These are phyloP conservation scores for Sphaeridia pumilis DNA, from an alignment of 2,888 invertebrate genomes.

Conservation along the genomic window DNA sequence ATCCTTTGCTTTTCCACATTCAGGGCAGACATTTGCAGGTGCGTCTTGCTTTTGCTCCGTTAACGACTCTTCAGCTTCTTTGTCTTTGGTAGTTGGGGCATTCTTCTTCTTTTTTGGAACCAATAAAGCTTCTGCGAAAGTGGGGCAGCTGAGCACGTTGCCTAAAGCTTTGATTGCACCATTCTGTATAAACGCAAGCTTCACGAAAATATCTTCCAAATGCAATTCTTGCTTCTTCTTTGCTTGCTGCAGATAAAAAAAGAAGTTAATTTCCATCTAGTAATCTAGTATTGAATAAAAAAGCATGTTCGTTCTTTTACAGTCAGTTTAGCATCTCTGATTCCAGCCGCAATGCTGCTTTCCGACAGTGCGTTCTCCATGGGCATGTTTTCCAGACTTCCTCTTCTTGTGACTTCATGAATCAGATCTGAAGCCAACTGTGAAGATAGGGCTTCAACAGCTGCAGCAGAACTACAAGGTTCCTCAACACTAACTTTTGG, in stretches of 20 bases:
- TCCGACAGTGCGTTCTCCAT: neutral
- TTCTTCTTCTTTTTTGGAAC: slow-evolving; percentile 41
- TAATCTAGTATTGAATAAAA: neutral
- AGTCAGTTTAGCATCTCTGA: neutral
- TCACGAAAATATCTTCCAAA: slow-evolving; percentile 28
- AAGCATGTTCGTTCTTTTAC: neutral
- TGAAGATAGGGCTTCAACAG: slow-evolving; percentile 32
- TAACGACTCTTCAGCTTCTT: slow-evolving; percentile 14
- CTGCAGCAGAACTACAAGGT: slow-evolving; percentile 21
- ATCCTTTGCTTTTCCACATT: slow-evolving; percentile 25
- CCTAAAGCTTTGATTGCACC: slow-evolving; percentile 48
- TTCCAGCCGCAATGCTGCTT: neutral
- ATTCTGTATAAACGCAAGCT: slow-evolving; percentile 46
- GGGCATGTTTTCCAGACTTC: slow-evolving; percentile 13
- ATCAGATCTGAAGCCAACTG: slow-evolving; percentile 36
- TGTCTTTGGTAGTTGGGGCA: slow-evolving; percentile 28
- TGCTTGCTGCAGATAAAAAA: slow-evolving; percentile 37
- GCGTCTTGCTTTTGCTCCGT: slow-evolving; percentile 18
- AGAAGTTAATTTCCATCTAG: neutral
- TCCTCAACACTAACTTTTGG: slow-evolving; percentile 1
- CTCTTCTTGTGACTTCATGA: slow-evolving; percentile 31
- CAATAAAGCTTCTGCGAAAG: slow-evolving; percentile 47
- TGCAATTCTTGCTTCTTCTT: slow-evolving; percentile 42
- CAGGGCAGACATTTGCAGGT: slow-evolving; percentile 16
- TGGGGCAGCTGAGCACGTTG: slow-evolving; percentile 45